These are phyloP conservation scores for Oenanthe melanoleuca DNA, from an alignment of 2,113 vertebrate genomes.

Conservation along the genomic window DNA sequence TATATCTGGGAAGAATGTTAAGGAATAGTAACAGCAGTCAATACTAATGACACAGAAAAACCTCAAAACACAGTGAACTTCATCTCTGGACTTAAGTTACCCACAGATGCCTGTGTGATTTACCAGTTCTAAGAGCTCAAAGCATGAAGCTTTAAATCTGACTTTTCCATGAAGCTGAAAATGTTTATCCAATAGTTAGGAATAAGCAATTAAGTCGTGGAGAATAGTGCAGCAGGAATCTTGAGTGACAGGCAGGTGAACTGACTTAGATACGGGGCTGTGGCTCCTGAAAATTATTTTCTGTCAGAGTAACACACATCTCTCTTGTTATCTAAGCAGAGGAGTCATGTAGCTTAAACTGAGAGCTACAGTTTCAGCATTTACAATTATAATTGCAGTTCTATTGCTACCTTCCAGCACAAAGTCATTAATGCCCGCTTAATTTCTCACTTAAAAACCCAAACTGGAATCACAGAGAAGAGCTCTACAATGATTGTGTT, in stretches of 20 bases:
- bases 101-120: background rate
- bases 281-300: background rate
- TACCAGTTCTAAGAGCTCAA: background rate
- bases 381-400: background rate
- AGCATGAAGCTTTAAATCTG: background rate
- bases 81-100: background rate
- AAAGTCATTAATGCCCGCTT: background rate
- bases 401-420: background rate
- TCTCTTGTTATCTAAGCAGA: background rate
- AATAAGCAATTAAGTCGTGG: background rate
- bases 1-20: slow-evolving; percentile 83
- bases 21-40: slow-evolving; percentile 20
- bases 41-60: background rate
- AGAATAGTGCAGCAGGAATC: background rate
- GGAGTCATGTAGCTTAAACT: background rate
- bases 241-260: background rate
- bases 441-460: background rate
- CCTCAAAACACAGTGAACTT: background rate
- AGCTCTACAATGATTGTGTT: background rate
- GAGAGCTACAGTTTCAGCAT: background rate
- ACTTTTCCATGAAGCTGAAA: background rate
- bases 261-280: accelerated
- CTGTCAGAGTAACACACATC: background rate
- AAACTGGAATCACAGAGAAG: background rate
- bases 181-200: background rate